phyloP scores from a whole-genome alignment of 2,797 vertebrate genomes.

The Nyctalus aviator region DNA sequence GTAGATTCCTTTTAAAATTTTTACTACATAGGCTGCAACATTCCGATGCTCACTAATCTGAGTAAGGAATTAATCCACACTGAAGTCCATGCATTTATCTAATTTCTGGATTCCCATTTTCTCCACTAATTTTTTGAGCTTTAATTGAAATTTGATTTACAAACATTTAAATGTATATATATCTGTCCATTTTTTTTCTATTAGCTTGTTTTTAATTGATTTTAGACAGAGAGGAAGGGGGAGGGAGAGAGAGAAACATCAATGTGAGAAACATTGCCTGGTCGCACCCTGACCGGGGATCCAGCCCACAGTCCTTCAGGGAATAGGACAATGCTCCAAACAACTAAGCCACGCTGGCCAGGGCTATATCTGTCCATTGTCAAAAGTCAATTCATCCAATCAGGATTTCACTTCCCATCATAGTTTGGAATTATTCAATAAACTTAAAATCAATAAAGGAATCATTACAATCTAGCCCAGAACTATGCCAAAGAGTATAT shows the following conservation, averaged over 20 bases:
- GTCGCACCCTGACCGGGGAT: not conserved
- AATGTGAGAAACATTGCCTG: not conserved
- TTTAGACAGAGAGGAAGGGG: not conserved
- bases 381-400: not conserved
- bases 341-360: not conserved
- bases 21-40: not conserved
- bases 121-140: not conserved
- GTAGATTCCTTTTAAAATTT: not conserved
- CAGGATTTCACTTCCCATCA: not conserved
- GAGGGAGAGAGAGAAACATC: not conserved
- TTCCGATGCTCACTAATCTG: not conserved
- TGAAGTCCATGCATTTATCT: not conserved
- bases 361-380: not conserved
- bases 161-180: not conserved
- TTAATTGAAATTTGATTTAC: slow-evolving; percentile 7
- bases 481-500: not conserved
- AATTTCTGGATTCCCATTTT: slow-evolving; percentile 26
- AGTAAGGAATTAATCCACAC: not conserved
- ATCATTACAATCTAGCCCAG: not conserved
- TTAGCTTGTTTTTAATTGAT: not conserved
- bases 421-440: not conserved
- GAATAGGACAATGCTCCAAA: not conserved
- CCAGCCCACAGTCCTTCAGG: not conserved
- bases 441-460: slow-evolving; percentile 44
- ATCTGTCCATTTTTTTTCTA: not conserved